These are phyloP conservation scores for Tupaia tana DNA, from an alignment of 2,113 vertebrate species.

Conservation along the genomic window DNA sequence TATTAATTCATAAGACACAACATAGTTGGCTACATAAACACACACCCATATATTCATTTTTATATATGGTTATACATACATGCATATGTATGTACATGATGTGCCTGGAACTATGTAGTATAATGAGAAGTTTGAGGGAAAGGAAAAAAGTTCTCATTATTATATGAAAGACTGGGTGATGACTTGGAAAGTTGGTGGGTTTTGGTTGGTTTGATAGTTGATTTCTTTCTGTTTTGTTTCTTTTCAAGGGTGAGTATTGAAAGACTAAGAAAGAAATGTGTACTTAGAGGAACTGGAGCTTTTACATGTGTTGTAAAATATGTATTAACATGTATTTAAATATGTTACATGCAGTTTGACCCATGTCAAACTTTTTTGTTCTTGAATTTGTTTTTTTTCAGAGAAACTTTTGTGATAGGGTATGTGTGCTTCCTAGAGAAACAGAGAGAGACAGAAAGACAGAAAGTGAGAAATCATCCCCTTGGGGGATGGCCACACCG, in stretches of 20 bases:
- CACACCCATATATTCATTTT: not conserved
- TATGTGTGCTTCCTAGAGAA: too few relatives aligned
- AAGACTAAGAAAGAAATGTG: not conserved
- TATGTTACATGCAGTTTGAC: not conserved
- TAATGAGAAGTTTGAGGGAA: not conserved
- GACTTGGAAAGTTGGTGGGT: not conserved
- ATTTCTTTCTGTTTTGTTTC: not conserved
- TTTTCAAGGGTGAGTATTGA: not conserved
- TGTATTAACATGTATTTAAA: not conserved
- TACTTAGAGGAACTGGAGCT: accelerated
- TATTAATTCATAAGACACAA: not conserved
- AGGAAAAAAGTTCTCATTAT: not conserved
- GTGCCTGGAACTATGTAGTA: not conserved
- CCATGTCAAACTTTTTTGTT: not conserved
- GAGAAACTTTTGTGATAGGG: too few relatives aligned
- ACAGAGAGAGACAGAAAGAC: too few relatives aligned
- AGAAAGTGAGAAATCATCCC: too few relatives aligned
- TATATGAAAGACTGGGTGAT: not conserved
- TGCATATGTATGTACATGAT: not conserved
- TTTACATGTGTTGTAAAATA: not conserved
- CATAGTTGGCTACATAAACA: not conserved
- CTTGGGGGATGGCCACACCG: too few relatives aligned
- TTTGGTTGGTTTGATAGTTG: not conserved
- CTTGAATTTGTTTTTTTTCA: too few relatives aligned
- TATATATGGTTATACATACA: too few relatives aligned